A percentile compares a stretch with the other conserved stretches of the same genome.
Conservation (phyloP, 2,888 invertebrate genomes). For the Drosophila antonietae region DNA sequence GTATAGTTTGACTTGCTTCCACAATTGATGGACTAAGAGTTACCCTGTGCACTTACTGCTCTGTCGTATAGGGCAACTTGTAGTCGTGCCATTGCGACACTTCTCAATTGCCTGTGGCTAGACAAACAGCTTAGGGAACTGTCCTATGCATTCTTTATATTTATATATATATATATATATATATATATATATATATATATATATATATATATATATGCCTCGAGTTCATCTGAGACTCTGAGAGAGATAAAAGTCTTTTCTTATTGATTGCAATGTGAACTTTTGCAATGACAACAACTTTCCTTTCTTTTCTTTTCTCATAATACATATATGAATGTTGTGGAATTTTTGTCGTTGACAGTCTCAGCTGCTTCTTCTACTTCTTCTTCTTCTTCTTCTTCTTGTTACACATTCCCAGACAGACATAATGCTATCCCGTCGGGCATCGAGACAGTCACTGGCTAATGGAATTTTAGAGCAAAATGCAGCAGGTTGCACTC, state of each 20-base stretch:
- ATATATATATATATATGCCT: not conserved
- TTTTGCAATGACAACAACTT: constrained; percentile 37
- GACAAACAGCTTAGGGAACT: constrained; percentile 37
- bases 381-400: not conserved
- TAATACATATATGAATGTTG: constrained; percentile 19
- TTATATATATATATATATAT: not conserved
- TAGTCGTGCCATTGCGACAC: not conserved
- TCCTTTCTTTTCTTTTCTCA: constrained; percentile 2
- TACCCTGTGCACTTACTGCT: not conserved
- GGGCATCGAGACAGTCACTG: not conserved
- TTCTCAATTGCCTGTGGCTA: constrained; percentile 26
- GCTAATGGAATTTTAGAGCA: constrained; percentile 17
- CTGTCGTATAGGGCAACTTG: constrained; percentile 9
- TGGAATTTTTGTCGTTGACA: constrained; percentile 18
- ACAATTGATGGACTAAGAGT: not conserved
- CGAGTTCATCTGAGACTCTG: constrained; percentile 12
- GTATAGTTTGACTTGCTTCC: too few species aligned
- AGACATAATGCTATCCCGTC: constrained; percentile 13
- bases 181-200: not conserved
- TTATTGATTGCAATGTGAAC: constrained; percentile 56
- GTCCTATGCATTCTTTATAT: constrained; percentile 5
- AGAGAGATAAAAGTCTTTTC: constrained; percentile 49
- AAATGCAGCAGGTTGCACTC: not conserved
- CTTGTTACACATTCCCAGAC: constrained; percentile 28
- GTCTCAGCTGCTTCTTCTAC: not conserved